Percentiles rank a stretch among this genome's conserved stretches.
phyloP scores from a whole-genome alignment of 2,888 invertebrate genomes.

The Leptinotarsa peninsularis region DNA sequence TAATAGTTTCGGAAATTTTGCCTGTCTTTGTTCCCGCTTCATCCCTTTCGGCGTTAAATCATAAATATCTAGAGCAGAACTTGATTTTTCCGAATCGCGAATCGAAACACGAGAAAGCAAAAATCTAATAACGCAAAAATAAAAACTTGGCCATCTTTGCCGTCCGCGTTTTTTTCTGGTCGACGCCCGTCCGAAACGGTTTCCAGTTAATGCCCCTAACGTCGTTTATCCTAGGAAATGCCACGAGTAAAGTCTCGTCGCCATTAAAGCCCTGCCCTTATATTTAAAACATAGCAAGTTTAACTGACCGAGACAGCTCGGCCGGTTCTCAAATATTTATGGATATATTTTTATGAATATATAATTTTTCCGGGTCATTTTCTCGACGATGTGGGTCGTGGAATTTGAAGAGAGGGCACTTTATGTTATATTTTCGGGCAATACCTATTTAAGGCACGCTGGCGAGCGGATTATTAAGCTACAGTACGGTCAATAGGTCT shows the following conservation, averaged over 20 bases:
- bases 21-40: too few species aligned
- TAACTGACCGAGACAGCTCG: constrained; percentile 49
- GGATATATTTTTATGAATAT: constrained; percentile 47
- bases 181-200: constrained; percentile 15
- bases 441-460: constrained; percentile 4
- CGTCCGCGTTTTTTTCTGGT: neutral
- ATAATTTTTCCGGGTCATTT: constrained; percentile 45
- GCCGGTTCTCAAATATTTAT: constrained; percentile 47
- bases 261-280: constrained; percentile 44
- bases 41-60: neutral
- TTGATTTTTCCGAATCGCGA: neutral
- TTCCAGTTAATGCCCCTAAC: constrained; percentile 29
- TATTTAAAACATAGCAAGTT: constrained; percentile 46
- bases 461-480: neutral
- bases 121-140: neutral
- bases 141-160: neutral
- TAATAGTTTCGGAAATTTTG: too few species aligned
- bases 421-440: constrained; percentile 8
- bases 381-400: constrained; percentile 33
- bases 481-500: too few species aligned
- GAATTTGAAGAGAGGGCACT: constrained; percentile 27
- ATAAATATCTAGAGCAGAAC: neutral
- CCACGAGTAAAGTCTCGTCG: constrained; percentile 35
- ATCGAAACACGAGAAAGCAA: neutral
- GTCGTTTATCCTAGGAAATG: constrained; percentile 38